Conservation (phyloP, 2,797 vertebrate species). For the Artibeus jamaicensis region DNA sequence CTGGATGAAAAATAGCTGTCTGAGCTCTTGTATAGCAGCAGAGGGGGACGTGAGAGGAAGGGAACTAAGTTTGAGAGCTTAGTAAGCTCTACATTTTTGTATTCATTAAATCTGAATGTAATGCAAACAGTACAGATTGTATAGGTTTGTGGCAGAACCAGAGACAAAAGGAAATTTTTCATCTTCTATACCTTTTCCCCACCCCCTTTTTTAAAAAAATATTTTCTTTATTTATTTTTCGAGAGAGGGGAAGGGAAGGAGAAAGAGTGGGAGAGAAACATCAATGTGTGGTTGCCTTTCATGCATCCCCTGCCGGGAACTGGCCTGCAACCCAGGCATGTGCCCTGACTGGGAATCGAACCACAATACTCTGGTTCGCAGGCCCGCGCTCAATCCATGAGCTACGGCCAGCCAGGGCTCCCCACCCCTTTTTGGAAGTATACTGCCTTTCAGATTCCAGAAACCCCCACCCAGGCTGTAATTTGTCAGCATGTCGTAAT, state of each 20-base stretch:
- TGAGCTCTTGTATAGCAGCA: not conserved
- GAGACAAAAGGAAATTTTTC: not conserved
- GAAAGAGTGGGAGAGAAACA: too few species aligned
- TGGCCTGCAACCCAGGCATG: too few species aligned
- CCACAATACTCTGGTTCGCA: too few species aligned
- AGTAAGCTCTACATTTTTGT: slow-evolving; percentile 18
- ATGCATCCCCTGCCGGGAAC: too few species aligned
- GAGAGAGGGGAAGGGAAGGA: too few species aligned
- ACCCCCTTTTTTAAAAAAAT: slow-evolving; percentile 25
- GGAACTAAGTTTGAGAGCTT: not conserved
- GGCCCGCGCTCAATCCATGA: too few species aligned
- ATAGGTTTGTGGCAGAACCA: not conserved
- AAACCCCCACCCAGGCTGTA: not conserved
- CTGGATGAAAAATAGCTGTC: not conserved
- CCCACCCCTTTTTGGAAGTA: not conserved
- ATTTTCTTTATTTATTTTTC: too few species aligned
- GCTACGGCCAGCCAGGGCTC: too few species aligned
- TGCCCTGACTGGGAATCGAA: too few species aligned
- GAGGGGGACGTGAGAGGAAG: slow-evolving; percentile 19
- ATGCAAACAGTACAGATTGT: not conserved
- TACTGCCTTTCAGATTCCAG: not conserved
- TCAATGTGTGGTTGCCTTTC: too few species aligned
- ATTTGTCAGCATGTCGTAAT: not conserved
- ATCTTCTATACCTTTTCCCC: not conserved
- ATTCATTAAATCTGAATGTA: slow-evolving; percentile 34